Evolutionary conservation across 2,113 vertebrate species (phyloP).

Genomic region (Heloderma charlesbogerti): DNA sequence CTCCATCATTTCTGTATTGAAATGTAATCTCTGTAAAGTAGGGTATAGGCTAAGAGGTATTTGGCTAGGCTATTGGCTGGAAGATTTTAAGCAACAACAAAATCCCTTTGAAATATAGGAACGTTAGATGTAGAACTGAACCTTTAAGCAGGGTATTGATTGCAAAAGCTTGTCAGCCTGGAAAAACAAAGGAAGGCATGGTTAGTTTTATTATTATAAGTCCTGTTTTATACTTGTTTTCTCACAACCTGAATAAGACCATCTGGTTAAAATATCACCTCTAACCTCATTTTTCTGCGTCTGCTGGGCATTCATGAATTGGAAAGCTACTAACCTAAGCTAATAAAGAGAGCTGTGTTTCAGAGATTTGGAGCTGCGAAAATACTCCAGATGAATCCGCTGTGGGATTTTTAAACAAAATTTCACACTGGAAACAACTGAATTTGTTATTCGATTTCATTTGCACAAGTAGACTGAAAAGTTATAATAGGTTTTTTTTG

Average conservation of each 20-base stretch:
- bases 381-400: constrained; percentile 31
- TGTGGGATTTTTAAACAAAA: background rate
- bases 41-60: background rate
- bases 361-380: constrained; percentile 41
- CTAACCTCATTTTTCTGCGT: constrained; percentile 33
- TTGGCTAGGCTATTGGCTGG: constrained; percentile 5
- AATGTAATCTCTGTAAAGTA: constrained; percentile 5
- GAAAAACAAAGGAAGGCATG: background rate
- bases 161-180: background rate
- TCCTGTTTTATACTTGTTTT: constrained; percentile 22
- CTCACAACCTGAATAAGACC: constrained; percentile 36
- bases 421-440: constrained; percentile 25
- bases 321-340: constrained; percentile 5
- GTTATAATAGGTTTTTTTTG: background rate
- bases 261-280: constrained; percentile 33
- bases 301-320: constrained; percentile 35
- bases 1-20: constrained; percentile 22
- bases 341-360: constrained; percentile 46
- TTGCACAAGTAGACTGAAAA: background rate
- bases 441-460: constrained; percentile 40
- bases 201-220: constrained; percentile 31
- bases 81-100: constrained; percentile 14
- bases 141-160: background rate
- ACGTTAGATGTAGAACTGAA: constrained; percentile 28
- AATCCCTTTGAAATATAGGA: constrained; percentile 30